These are phyloP conservation scores for Xanthorhoe designata DNA, from an alignment of 2,888 invertebrate genomes.

Conservation along the genomic window DNA sequence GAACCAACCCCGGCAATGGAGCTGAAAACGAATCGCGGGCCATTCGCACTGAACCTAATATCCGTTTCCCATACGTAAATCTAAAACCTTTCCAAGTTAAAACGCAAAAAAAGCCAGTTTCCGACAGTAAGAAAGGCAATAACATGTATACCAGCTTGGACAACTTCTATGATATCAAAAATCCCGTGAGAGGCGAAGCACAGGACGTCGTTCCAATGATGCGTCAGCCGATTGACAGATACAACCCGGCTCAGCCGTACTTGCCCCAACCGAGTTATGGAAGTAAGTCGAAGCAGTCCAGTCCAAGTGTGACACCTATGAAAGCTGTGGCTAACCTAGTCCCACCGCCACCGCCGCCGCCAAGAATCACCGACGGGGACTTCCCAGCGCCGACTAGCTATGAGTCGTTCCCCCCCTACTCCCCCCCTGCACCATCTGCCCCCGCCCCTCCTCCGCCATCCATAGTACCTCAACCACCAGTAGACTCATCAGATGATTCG, in stretches of 20 bases:
- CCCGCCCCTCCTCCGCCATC: slow-evolving; percentile 46
- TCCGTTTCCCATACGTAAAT: slow-evolving; percentile 76
- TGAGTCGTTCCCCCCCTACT: slow-evolving; percentile 77
- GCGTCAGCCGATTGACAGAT: slow-evolving; percentile 71
- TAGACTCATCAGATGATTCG: slow-evolving; percentile 49
- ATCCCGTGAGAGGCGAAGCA: slow-evolving; percentile 77
- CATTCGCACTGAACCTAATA: slow-evolving; percentile 73
- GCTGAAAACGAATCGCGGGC: slow-evolving; percentile 81
- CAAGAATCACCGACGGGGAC: slow-evolving; percentile 60
- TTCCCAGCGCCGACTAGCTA: slow-evolving; percentile 71
- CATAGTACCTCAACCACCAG: slow-evolving; percentile 55
- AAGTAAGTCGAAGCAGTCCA: slow-evolving; percentile 66
- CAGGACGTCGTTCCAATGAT: slow-evolving; percentile 61
- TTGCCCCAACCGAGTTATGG: slow-evolving; percentile 69
- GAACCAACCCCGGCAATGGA: slow-evolving; percentile 69
- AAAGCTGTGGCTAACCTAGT: slow-evolving; percentile 67
- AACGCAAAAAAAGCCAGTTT: slow-evolving; percentile 58
- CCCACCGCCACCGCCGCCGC: slow-evolving; percentile 71
- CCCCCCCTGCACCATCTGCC: slow-evolving; percentile 47
- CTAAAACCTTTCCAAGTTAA: slow-evolving; percentile 79
- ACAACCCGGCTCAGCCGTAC: slow-evolving; percentile 82
- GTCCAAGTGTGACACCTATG: slow-evolving; percentile 48
- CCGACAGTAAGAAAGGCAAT: slow-evolving; percentile 64
- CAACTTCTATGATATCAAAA: slow-evolving; percentile 66
- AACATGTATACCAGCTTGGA: slow-evolving; percentile 72